phyloP scores from a whole-genome alignment of 2,113 vertebrate species.

The Oncorhynchus gorbuscha region DNA sequence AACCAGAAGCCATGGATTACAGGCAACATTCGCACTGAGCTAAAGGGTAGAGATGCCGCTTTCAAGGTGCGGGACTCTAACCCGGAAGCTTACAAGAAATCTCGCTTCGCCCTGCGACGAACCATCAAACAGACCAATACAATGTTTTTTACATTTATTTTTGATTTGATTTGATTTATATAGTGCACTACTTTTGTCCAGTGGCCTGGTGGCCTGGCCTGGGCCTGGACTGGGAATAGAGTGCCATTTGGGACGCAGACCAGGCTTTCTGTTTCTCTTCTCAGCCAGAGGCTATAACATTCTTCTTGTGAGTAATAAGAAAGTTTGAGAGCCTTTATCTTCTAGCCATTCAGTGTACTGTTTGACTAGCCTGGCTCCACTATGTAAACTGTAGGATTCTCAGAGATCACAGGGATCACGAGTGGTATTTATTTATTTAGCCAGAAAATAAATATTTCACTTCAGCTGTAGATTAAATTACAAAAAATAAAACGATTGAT shows the following conservation, averaged over 20 bases:
- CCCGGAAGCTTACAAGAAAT: too few relatives aligned
- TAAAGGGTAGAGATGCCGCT: too few relatives aligned
- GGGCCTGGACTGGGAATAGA: too few relatives aligned
- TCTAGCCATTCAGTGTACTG: constrained; percentile 52
- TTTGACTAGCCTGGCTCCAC: constrained; percentile 57
- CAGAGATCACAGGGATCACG: constrained; percentile 55
- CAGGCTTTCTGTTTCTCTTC: constrained; percentile 23
- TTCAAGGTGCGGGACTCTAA: too few relatives aligned
- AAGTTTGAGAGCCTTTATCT: constrained; percentile 56
- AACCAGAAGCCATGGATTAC: too few relatives aligned
- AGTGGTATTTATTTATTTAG: constrained; percentile 58
- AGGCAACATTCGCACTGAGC: too few relatives aligned
- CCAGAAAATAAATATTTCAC: constrained; percentile 36
- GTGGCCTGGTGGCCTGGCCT: too few relatives aligned
- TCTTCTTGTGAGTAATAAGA: constrained; percentile 59
- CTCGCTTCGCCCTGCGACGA: too few relatives aligned
- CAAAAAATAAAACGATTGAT: constrained; percentile 31
- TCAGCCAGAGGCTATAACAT: constrained; percentile 36
- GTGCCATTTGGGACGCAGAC: constrained; percentile 22
- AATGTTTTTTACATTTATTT: too few relatives aligned
- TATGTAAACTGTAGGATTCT: constrained; percentile 60
- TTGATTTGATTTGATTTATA: too few relatives aligned
- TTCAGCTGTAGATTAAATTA: constrained; percentile 41
- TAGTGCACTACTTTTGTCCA: too few relatives aligned
- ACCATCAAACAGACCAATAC: too few relatives aligned